These are phyloP conservation scores for Amiota mariae DNA, from an alignment of 2,888 invertebrate species.

Conservation along the genomic window DNA sequence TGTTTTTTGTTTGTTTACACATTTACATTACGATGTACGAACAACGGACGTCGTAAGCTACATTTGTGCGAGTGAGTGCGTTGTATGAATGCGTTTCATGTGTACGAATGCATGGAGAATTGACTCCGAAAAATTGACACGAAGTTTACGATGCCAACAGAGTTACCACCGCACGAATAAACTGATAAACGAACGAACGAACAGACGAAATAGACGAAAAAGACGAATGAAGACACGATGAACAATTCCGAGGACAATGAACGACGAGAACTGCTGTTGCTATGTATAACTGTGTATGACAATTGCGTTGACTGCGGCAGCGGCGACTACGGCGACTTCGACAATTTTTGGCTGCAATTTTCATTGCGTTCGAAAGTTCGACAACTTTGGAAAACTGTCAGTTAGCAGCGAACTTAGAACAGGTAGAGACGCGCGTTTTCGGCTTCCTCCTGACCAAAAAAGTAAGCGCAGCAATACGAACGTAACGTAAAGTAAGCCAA, in stretches of 20 bases:
- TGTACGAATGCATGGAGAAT: not conserved
- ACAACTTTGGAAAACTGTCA: slow-evolving; percentile 75
- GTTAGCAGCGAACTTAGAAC: slow-evolving; percentile 75
- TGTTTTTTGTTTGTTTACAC: too few species aligned
- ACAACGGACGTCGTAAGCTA: not conserved
- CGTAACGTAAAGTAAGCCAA: not conserved
- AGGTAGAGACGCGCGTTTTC: slow-evolving; percentile 75
- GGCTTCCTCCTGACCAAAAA: slow-evolving; percentile 63
- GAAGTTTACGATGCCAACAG: not conserved
- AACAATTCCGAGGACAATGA: slow-evolving; percentile 28
- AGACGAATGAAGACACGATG: not conserved
- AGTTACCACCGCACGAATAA: not conserved
- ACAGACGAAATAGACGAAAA: not conserved
- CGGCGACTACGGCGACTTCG: slow-evolving; percentile 35
- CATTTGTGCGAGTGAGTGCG: not conserved
- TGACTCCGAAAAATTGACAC: slow-evolving; percentile 44
- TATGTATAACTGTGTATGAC: not conserved
- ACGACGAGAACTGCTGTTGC: slow-evolving; percentile 7
- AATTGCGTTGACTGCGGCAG: slow-evolving; percentile 34
- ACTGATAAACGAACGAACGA: not conserved
- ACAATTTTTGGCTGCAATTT: slow-evolving; percentile 70
- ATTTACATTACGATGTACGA: not conserved
- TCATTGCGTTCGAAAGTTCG: slow-evolving; percentile 73
- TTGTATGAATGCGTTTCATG: not conserved
- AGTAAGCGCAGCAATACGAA: slow-evolving; percentile 16